Conservation (phyloP, 2,797 vertebrate genomes). For the Streptopelia turtur region DNA sequence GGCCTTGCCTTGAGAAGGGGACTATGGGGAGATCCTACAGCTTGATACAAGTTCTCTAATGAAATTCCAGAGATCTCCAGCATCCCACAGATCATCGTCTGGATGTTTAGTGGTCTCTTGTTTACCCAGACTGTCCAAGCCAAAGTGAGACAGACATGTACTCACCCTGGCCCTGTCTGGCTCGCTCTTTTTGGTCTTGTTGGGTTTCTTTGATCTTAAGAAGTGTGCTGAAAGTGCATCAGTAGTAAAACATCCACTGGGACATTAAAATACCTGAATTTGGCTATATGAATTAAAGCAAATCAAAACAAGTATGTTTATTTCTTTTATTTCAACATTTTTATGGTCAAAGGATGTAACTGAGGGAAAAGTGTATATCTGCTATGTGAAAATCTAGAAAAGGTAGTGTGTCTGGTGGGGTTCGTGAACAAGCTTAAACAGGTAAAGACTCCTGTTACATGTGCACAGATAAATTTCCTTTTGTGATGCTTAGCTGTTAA, state of each 20-base stretch:
- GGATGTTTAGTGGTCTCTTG: not conserved
- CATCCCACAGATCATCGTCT: not conserved
- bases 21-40: not conserved
- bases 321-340: not conserved
- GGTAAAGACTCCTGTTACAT: not conserved
- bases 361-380: rapidly evolving
- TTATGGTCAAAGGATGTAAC: not conserved
- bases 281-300: not conserved
- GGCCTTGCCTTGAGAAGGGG: not conserved
- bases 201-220: conserved; percentile 4
- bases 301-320: not conserved
- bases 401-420: not conserved
- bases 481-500: not conserved
- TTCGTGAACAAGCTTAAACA: conserved; percentile 28
- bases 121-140: not conserved
- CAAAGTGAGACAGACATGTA: not conserved
- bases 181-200: not conserved
- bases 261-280: not conserved
- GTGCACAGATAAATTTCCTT: conserved; percentile 9
- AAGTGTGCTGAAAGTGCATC: not conserved
- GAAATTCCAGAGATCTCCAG: not conserved
- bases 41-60: not conserved
- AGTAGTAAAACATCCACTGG: not conserved
- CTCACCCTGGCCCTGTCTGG: not conserved
- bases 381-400: not conserved